phyloP scores from a whole-genome alignment of 2,113 vertebrate genomes.

The Carollia perspicillata region DNA sequence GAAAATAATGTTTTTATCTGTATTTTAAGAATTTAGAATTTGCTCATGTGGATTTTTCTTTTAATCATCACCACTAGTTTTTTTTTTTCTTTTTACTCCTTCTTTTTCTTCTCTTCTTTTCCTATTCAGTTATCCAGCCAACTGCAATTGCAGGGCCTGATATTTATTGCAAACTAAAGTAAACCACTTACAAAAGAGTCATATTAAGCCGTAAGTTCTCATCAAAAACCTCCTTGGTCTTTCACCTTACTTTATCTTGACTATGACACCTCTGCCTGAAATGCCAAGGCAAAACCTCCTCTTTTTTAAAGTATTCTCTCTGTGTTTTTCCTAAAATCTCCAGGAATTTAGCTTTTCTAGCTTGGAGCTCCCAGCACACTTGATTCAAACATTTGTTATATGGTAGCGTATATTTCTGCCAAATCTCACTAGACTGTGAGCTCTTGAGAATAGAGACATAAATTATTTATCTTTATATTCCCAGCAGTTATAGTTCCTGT shows the following conservation, averaged over 20 bases:
- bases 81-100: not conserved
- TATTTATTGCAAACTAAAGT: not conserved
- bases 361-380: not conserved
- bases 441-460: not conserved
- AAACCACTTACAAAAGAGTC: not conserved
- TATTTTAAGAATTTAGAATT: not conserved
- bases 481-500: not conserved
- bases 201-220: not conserved
- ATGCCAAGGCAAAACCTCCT: accelerated
- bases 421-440: not conserved
- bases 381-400: not conserved
- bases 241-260: not conserved
- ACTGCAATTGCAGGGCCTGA: not conserved
- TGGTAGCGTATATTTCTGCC: not conserved
- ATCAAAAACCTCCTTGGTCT: not conserved
- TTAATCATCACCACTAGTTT: not conserved
- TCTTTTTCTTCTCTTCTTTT: not conserved
- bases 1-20: not conserved
- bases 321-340: not conserved
- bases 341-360: not conserved
- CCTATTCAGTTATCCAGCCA: not conserved
- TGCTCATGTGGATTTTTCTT: not conserved
- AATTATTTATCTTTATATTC: not conserved
- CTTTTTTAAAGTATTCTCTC: not conserved
- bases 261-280: not conserved